A percentile compares a stretch with the other conserved stretches of the same genome.
phyloP scores from a whole-genome alignment of 2,113 vertebrate genomes.

The Stomatorhinus ivindoensis region DNA sequence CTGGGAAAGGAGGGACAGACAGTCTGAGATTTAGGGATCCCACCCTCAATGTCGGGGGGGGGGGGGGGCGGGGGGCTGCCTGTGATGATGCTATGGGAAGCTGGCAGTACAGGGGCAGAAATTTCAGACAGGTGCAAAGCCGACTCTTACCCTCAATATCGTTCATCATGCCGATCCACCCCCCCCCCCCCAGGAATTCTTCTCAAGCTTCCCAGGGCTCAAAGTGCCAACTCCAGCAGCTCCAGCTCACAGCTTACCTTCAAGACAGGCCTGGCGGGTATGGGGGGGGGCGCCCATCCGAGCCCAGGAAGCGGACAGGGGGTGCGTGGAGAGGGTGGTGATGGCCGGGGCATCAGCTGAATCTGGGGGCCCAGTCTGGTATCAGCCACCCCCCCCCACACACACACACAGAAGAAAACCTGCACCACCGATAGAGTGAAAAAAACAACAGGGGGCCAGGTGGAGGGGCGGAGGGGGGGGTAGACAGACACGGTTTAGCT shows the following conservation, averaged over 20 bases:
- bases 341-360: not conserved
- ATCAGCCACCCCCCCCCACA: not conserved
- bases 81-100: not conserved
- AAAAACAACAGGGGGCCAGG: not conserved
- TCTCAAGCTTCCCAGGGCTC: conserved; percentile 45
- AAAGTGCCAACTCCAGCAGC: not conserved
- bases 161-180: conserved; percentile 28
- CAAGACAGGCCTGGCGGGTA: not conserved
- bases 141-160: conserved; percentile 35
- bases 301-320: not conserved
- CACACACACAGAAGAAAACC: not conserved
- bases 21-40: not conserved
- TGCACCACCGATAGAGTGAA: not conserved
- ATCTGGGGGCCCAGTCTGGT: not conserved
- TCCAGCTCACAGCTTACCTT: not conserved
- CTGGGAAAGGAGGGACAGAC: not conserved
- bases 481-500: conserved; percentile 49
- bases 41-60: not conserved
- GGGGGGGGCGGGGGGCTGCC: not conserved
- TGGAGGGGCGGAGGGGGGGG: conserved; percentile 15
- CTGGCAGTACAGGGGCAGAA: conserved; percentile 40
- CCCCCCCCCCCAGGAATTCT: conserved; percentile 46
- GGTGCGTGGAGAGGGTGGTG: not conserved
- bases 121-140: conserved; percentile 48
- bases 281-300: not conserved